These are phyloP conservation scores for Drosophila equinoxialis DNA, from an alignment of 1,140 invertebrate species.

Conservation along the genomic window DNA sequence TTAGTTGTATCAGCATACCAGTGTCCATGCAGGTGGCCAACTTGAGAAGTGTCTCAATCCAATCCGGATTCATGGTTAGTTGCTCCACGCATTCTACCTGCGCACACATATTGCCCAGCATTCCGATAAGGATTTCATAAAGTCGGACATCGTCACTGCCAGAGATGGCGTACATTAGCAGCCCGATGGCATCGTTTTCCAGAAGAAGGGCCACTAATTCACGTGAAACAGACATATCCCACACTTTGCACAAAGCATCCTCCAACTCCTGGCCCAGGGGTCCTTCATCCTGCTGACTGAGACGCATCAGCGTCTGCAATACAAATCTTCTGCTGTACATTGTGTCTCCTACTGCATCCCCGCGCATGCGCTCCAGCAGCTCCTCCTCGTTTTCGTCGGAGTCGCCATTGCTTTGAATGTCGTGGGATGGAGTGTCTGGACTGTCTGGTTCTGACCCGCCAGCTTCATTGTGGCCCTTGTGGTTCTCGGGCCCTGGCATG, in stretches of 20 bases:
- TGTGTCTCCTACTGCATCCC: constrained; percentile 89
- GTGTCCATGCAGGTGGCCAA: constrained; percentile 86
- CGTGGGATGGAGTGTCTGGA: constrained; percentile 45
- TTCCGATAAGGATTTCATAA: constrained; percentile 89
- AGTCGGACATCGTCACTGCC: constrained; percentile 84
- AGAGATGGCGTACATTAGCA: constrained; percentile 84
- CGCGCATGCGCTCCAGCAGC: constrained; percentile 84
- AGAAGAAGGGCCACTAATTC: constrained; percentile 88
- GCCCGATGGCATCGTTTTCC: constrained; percentile 86
- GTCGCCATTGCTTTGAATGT: constrained; percentile 39
- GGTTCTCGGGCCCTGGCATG: constrained; percentile 8
- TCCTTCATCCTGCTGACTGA: constrained; percentile 76
- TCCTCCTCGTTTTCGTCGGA: constrained; percentile 49
- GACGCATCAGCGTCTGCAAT: constrained; percentile 86
- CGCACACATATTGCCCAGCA: constrained; percentile 88
- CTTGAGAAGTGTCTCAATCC: constrained; percentile 84
- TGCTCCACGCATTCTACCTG: constrained; percentile 79
- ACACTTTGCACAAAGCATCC: constrained; percentile 88
- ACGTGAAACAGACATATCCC: constrained; percentile 90
- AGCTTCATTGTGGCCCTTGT: constrained; percentile 18
- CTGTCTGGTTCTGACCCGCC: constrained; percentile 38
- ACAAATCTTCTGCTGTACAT: constrained; percentile 90
- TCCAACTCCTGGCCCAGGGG: constrained; percentile 85
- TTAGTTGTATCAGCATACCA: constrained; percentile 87
- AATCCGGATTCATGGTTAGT: constrained; percentile 83